Evolutionary conservation across 1,140 invertebrate species (phyloP).

Genomic region (Leptinotarsa texana): DNA sequence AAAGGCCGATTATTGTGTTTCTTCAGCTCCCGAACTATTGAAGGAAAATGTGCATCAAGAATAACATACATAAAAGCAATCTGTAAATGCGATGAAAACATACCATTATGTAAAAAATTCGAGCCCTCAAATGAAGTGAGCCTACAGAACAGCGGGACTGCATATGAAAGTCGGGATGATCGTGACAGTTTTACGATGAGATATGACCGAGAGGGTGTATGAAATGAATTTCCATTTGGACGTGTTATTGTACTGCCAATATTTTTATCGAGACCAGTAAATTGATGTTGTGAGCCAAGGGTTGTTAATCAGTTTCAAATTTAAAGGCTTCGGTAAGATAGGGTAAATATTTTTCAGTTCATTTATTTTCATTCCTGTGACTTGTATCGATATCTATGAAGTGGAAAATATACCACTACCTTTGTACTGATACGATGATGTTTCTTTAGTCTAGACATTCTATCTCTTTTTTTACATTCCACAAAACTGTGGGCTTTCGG

Average conservation of each 20-base stretch:
- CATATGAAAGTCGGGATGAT: slow-evolving; percentile 21
- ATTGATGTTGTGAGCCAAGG: too few relatives aligned
- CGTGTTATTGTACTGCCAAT: slow-evolving; percentile 21
- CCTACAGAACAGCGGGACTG: slow-evolving; percentile 20
- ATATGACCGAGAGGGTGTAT: background rate
- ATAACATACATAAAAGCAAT: background rate
- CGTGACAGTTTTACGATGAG: slow-evolving; percentile 14
- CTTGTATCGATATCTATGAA: too few relatives aligned
- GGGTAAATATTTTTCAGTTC: background rate
- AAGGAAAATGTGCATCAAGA: too few relatives aligned
- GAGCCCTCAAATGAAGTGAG: slow-evolving; percentile 20
- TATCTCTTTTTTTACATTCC: too few relatives aligned
- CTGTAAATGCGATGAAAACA: slow-evolving; percentile 11
- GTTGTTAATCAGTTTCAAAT: too few relatives aligned
- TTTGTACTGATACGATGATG: too few relatives aligned
- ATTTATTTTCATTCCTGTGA: background rate
- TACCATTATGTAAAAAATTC: background rate
- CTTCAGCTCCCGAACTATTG: too few relatives aligned
- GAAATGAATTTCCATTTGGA: slow-evolving; percentile 13
- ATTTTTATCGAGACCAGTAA: background rate
- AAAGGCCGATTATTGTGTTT: too few relatives aligned
- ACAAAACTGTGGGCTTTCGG: too few relatives aligned
- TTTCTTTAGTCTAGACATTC: too few relatives aligned
- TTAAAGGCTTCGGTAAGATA: too few relatives aligned
- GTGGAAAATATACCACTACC: too few relatives aligned